phyloP scores from a whole-genome alignment of 2,797 vertebrate genomes.

The Balearica regulorum region DNA sequence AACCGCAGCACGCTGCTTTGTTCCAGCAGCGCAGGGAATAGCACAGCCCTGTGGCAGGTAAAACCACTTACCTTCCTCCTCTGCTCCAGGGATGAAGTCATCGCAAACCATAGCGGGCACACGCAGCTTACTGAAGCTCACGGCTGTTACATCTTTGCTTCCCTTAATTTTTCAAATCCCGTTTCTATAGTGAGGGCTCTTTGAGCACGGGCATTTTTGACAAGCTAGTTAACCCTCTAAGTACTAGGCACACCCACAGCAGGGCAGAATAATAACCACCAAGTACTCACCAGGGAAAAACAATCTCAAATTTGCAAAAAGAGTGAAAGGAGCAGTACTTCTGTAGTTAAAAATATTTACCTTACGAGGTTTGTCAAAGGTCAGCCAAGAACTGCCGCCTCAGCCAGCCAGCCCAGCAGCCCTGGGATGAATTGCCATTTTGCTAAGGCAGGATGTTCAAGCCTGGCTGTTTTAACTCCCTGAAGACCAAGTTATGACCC shows the following conservation, averaged over 20 bases:
- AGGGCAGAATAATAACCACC: not conserved
- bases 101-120: not conserved
- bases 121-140: rapidly evolving
- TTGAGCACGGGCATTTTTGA: not conserved
- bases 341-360: conserved; percentile 13
- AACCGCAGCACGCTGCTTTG: not conserved
- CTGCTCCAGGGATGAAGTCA: not conserved
- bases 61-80: not conserved
- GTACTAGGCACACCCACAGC: not conserved
- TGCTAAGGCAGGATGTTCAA: not conserved
- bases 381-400: not conserved
- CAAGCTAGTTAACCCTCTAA: not conserved
- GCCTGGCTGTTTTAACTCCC: conserved; percentile 25
- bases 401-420: not conserved
- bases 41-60: rapidly evolving
- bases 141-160: not conserved
- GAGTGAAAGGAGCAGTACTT: not conserved
- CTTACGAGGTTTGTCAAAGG: not conserved
- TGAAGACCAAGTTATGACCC: not conserved
- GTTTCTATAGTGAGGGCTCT: not conserved
- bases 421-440: not conserved
- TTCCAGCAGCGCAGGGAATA: rapidly evolving
- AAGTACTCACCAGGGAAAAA: not conserved
- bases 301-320: not conserved
- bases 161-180: not conserved